Base-by-base conservation (phyloP, 2,113 vertebrate genomes). In the Polypterus senegalus region DNA sequence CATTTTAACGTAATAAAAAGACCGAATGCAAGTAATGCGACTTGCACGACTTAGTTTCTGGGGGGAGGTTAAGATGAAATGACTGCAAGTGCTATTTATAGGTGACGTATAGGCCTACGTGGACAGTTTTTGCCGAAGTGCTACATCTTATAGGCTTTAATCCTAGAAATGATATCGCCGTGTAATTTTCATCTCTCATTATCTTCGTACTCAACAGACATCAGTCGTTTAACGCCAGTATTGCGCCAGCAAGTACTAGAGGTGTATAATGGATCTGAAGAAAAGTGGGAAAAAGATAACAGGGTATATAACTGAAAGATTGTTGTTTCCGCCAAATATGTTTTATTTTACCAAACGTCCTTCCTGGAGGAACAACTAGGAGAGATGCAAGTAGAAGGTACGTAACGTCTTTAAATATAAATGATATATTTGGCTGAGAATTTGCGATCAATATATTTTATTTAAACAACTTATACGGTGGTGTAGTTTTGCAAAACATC, bases 91-190 rank as follows among this genome's bases (percentile, higher is more conserved):
- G 45, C 65, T 51, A 77, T 78, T 81, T 71, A 70, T 77, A 76
- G 72, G 76, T 79, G 79, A 80, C 75, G 76, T 77, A 76, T 70
- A 61, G 70, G 63, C 67, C 78, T 74, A 82, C 74, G 76, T 79
- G 76, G 67, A 61, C 63, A 75, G 71, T 69, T 63, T 61, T 47
- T 70, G 73, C 70, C 71, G 75, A 59, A 62, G 65, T 70, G 63
- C 67, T 57, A 66, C 67, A 70, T 65, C 71, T 69, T 54, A 67
- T 70, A 74, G 61, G 58, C 67, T 69, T 65, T 57, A 65, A 70
- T 67, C 73, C 54, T 70, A 66, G 68, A 78, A 77, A 71, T 71
- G 69, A 74, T 72, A 62, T 54, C 64, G 68, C 60, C 52, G 59
- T 54, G 71, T 55, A 58, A 60, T 63, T 65, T 66, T 46, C 71